These are phyloP conservation scores for Leucophenga maculata DNA, from an alignment of 2,888 invertebrate genomes.

Conservation along the genomic window DNA sequence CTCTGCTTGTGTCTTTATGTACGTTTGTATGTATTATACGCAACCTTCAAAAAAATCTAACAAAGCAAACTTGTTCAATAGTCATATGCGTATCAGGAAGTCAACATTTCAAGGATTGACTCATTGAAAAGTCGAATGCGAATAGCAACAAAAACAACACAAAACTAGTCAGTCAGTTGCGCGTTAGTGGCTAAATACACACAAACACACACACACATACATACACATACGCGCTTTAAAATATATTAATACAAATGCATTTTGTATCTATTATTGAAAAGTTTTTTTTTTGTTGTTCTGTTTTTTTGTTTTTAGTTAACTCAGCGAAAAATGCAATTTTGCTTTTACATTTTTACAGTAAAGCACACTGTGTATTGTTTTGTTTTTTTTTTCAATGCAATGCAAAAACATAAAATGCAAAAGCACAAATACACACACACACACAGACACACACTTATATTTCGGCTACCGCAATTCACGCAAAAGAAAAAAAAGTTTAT, in stretches of 20 bases:
- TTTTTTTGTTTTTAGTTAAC: slow-evolving; percentile 28
- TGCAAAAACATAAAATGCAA: slow-evolving; percentile 4
- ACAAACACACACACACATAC: slow-evolving; percentile 18
- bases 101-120: slow-evolving; percentile 71
- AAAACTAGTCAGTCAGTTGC: slow-evolving; percentile 46
- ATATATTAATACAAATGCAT: slow-evolving; percentile 19
- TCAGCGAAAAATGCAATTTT: neutral
- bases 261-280: neutral
- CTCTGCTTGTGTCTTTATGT: slow-evolving; percentile 34
- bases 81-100: slow-evolving; percentile 71
- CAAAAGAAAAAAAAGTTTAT: neutral
- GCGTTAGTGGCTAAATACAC: slow-evolving; percentile 26
- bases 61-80: slow-evolving; percentile 67
- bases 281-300: slow-evolving; percentile 9
- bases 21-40: slow-evolving; percentile 55
- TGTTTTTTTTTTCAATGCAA: slow-evolving; percentile 41
- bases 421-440: slow-evolving; percentile 1
- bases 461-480: neutral
- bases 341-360: slow-evolving; percentile 48
- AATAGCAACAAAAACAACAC: slow-evolving; percentile 36
- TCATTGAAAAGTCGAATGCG: slow-evolving; percentile 69
- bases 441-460: neutral
- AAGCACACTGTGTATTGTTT: slow-evolving; percentile 44
- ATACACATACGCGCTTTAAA: slow-evolving; percentile 37
- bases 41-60: slow-evolving; percentile 69